Percentiles rank a stretch among this genome's conserved stretches.
Conservation (phyloP, 2,113 vertebrate species). For the Hirundichthys speculiger region DNA sequence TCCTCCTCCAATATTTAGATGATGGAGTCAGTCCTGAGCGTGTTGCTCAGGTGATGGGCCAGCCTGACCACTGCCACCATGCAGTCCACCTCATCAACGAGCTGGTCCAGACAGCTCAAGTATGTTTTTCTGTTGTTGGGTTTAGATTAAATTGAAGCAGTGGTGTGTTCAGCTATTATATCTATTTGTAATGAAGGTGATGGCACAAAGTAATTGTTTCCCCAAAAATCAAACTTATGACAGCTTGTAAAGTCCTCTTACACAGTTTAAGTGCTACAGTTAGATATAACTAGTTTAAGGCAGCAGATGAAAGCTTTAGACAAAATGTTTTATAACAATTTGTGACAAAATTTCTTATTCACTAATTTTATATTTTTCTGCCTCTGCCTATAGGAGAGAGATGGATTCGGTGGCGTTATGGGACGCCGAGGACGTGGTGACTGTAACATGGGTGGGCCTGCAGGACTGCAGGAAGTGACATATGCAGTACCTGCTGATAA, state of each 20-base stretch:
- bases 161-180: too few species aligned
- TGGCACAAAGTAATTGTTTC: too few species aligned
- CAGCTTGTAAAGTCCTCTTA: too few species aligned
- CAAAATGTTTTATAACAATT: too few species aligned
- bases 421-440: slow-evolving; percentile 88
- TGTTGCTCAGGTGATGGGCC: slow-evolving; percentile 96
- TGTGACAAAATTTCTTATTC: background rate
- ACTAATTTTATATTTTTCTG: too few species aligned
- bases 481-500: slow-evolving; percentile 97
- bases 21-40: slow-evolving; percentile 94
- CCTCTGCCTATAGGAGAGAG: slow-evolving; percentile 85
- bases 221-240: too few species aligned
- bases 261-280: too few species aligned
- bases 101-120: slow-evolving; percentile 96
- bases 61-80: slow-evolving; percentile 94
- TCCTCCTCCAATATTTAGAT: too few species aligned
- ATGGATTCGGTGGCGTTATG: slow-evolving; percentile 88
- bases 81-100: slow-evolving; percentile 96
- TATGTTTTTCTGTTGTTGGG: slow-evolving; percentile 44
- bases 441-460: slow-evolving; percentile 86
- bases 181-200: too few species aligned
- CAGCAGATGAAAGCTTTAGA: too few species aligned
- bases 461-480: slow-evolving; percentile 93
- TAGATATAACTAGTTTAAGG: too few species aligned
- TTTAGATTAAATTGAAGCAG: too few species aligned